A percentile compares a stretch with the other conserved stretches of the same genome.
Conservation (phyloP, 1,140 invertebrate species). For the Drosophila albomicans region DNA sequence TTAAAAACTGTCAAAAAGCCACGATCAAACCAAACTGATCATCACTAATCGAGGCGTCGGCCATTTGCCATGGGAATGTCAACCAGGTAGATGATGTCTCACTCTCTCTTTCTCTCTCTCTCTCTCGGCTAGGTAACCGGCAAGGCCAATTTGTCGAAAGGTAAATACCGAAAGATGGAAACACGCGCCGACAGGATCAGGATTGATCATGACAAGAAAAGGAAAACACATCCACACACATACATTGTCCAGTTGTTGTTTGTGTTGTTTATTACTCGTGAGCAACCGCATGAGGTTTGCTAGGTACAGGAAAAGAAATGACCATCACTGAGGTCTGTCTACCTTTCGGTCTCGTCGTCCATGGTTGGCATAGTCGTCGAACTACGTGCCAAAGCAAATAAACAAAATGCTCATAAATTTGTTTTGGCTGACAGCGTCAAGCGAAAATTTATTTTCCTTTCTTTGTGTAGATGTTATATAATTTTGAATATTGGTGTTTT, state of each 20-base stretch:
- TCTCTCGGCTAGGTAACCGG: constrained; percentile 49
- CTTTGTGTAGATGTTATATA: constrained; percentile 60
- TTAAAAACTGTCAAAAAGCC: constrained; percentile 77
- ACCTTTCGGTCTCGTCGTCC: constrained; percentile 16
- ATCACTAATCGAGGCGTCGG: constrained; percentile 57
- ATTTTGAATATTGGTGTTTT: constrained; percentile 62
- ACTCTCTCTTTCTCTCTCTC: too few relatives aligned
- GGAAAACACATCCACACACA: constrained; percentile 35
- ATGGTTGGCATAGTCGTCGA: neutral
- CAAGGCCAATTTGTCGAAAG: constrained; percentile 37
- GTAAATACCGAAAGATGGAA: constrained; percentile 71
- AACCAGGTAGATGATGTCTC: constrained; percentile 49
- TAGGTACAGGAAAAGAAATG: neutral
- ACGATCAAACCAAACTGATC: constrained; percentile 73
- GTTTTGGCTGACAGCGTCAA: constrained; percentile 54
- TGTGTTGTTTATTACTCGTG: constrained; percentile 46
- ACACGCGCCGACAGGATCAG: constrained; percentile 77
- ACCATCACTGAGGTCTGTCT: neutral
- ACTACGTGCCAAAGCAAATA: constrained; percentile 55
- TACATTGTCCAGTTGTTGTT: constrained; percentile 20
- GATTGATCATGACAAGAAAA: constrained; percentile 67
- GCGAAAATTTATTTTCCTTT: constrained; percentile 50
- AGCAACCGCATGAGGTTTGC: constrained; percentile 5
- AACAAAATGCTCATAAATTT: constrained; percentile 68
- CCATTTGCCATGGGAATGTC: constrained; percentile 35